Conservation (phyloP, 2,888 invertebrate genomes). For the Trachelus tabidus region DNA sequence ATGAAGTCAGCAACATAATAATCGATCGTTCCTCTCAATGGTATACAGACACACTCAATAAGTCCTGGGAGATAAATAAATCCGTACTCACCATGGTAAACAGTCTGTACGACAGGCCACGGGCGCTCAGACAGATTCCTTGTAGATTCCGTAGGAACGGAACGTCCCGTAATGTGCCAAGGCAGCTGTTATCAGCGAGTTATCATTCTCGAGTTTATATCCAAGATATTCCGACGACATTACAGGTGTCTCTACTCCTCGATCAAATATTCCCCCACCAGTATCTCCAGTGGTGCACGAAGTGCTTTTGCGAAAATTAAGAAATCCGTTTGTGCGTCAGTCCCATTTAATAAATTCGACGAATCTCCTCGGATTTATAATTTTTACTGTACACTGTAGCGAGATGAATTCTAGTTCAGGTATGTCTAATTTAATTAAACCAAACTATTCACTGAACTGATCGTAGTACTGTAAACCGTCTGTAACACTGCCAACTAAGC, state of each 20-base stretch:
- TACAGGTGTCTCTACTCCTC: conserved; percentile 6
- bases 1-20: background rate
- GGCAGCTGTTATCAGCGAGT: conserved; percentile 41
- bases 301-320: background rate
- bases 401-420: conserved; percentile 5
- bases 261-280: background rate
- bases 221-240: conserved; percentile 33
- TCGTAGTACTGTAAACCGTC: conserved; percentile 36
- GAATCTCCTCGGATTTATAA: background rate
- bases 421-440: background rate
- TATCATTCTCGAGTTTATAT: conserved; percentile 38
- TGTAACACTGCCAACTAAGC: conserved; percentile 42
- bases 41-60: background rate
- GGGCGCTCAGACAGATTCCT: conserved; percentile 11
- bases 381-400: background rate
- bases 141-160: conserved; percentile 11
- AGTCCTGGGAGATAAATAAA: background rate
- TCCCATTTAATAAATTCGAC: background rate
- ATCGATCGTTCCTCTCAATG: background rate
- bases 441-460: conserved; percentile 35
- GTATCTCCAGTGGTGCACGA: background rate
- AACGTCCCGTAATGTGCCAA: conserved; percentile 27
- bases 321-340: background rate
- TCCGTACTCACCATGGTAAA: conserved; percentile 35
- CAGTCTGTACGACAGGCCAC: conserved; percentile 7